phyloP scores from a whole-genome alignment of 2,113 vertebrate genomes.

The Epinephelus cyanopodus region DNA sequence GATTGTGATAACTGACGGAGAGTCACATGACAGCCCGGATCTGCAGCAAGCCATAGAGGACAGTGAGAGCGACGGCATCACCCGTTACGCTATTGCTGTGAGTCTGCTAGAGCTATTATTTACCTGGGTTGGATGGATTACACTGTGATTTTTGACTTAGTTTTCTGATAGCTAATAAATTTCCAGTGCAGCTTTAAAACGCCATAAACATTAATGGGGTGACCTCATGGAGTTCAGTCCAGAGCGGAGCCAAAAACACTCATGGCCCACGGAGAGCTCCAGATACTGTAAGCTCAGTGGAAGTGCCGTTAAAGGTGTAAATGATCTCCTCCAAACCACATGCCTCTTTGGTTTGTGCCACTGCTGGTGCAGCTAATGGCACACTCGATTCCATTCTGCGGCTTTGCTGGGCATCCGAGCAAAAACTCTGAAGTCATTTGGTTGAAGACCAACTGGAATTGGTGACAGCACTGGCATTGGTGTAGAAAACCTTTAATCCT shows the following conservation, averaged over 20 bases:
- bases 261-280: background rate
- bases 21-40: slow-evolving; percentile 95
- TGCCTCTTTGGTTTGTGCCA: slow-evolving; percentile 34
- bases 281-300: slow-evolving; percentile 19
- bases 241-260: slow-evolving; percentile 32
- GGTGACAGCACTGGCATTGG: background rate
- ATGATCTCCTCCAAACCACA: slow-evolving; percentile 64
- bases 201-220: slow-evolving; percentile 43
- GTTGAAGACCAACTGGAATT: slow-evolving; percentile 24
- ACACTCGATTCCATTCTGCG: slow-evolving; percentile 24
- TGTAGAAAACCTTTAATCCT: slow-evolving; percentile 19
- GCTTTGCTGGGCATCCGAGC: background rate
- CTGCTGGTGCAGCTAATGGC: slow-evolving; percentile 34
- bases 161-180: slow-evolving; percentile 45
- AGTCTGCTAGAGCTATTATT: slow-evolving; percentile 73
- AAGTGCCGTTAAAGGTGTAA: slow-evolving; percentile 63
- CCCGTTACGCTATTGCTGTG: slow-evolving; percentile 95
- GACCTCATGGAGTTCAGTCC: slow-evolving; percentile 58
- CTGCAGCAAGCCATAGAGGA: slow-evolving; percentile 93
- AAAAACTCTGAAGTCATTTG: slow-evolving; percentile 44
- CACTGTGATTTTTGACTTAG: slow-evolving; percentile 22
- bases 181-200: slow-evolving; percentile 39
- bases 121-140: slow-evolving; percentile 28
- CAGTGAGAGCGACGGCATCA: slow-evolving; percentile 95
- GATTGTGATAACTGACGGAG: slow-evolving; percentile 98